A percentile compares a stretch with the other conserved stretches of the same genome.
phyloP scores from a whole-genome alignment of 2,888 invertebrate genomes.

The Idaea biselata region DNA sequence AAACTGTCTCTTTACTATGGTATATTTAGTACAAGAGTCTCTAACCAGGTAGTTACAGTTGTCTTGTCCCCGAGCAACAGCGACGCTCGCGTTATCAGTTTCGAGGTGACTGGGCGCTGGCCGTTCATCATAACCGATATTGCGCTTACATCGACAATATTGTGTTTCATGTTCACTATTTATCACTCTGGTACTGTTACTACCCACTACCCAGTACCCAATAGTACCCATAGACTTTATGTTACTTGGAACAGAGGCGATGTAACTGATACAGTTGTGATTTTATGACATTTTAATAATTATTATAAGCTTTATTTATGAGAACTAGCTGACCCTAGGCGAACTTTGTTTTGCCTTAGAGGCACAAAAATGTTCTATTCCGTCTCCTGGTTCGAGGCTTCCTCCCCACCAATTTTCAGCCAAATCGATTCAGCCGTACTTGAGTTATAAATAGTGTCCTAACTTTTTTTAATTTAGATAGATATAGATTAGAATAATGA shows the following conservation, averaged over 20 bases:
- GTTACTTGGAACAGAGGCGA: neutral
- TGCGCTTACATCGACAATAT: slow-evolving; percentile 78
- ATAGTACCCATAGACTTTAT: neutral
- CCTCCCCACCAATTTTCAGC: no score
- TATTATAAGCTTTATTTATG: no score
- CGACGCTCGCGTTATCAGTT: slow-evolving; percentile 59
- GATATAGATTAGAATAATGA: no score
- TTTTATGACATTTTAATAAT: neutral
- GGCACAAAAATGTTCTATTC: no score
- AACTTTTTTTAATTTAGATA: no score
- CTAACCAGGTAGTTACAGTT: slow-evolving; percentile 34
- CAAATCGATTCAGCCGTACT: no score
- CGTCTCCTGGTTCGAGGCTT: no score
- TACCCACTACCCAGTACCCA: no score
- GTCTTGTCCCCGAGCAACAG: slow-evolving; percentile 19
- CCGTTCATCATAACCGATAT: slow-evolving; percentile 77
- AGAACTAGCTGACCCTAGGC: no score
- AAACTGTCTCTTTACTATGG: no score
- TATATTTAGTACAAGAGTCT: neutral
- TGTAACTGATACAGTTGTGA: neutral
- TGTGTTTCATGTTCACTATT: slow-evolving; percentile 56
- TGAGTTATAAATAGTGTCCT: no score
- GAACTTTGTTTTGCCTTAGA: no score
- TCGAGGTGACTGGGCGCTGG: slow-evolving; percentile 74
- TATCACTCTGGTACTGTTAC: neutral